Evolutionary conservation across 2,113 vertebrate species (phyloP).

Genomic region (Ictalurus punctatus): DNA sequence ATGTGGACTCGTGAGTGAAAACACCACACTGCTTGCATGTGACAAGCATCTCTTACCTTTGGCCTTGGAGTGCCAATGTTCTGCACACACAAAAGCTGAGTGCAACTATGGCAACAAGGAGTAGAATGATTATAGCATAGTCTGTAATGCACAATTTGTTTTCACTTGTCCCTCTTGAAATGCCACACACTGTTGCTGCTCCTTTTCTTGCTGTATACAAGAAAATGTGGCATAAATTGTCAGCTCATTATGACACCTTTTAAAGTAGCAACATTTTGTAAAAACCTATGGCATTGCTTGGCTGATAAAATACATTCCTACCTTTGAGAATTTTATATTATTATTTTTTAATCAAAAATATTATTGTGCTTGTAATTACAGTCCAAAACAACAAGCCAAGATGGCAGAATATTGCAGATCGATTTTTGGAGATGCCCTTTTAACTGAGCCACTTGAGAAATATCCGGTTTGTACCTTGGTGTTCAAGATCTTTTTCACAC

Average conservation of each 20-base stretch:
- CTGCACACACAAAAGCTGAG: constrained; percentile 28
- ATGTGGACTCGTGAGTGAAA: constrained; percentile 95
- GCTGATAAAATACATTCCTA: not conserved
- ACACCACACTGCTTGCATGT: not conserved
- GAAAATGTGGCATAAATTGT: constrained; percentile 21
- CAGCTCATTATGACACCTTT: constrained; percentile 24
- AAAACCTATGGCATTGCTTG: not conserved
- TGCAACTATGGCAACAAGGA: constrained; percentile 55
- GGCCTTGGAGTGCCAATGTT: constrained; percentile 25
- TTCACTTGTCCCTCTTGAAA: constrained; percentile 44
- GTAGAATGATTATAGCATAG: constrained; percentile 38
- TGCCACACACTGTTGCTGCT: constrained; percentile 19
- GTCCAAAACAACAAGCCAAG: constrained; percentile 97
- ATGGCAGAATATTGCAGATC: constrained; percentile 98
- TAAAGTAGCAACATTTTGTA: not conserved
- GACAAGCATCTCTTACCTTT: constrained; percentile 26
- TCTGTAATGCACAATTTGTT: constrained; percentile 48
- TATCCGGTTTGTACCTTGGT: constrained; percentile 79
- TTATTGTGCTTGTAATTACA: constrained; percentile 59
- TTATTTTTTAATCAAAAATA: not conserved
- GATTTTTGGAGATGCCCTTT: constrained; percentile 92
- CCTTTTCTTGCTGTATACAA: constrained; percentile 26
- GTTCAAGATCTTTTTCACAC: not conserved
- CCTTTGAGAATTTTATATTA: not conserved
- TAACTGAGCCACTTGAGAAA: constrained; percentile 94